These are phyloP conservation scores for Carassius auratus DNA, from an alignment of 2,113 vertebrate genomes.

Conservation along the genomic window DNA sequence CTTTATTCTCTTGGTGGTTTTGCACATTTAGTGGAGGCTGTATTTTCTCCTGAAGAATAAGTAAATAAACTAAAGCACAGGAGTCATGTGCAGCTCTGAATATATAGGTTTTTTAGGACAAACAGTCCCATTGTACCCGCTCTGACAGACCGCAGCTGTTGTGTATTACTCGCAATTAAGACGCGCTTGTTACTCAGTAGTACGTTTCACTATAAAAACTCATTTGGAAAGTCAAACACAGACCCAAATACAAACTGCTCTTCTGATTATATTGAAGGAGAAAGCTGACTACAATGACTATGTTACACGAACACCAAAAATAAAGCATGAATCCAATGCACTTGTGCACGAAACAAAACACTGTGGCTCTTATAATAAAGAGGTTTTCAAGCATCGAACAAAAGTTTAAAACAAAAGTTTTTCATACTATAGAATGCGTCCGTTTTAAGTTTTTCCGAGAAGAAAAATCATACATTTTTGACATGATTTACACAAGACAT, in stretches of 20 bases:
- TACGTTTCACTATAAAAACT: slow-evolving; percentile 15
- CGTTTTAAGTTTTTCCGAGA: too few relatives aligned
- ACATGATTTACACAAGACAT: too few relatives aligned
- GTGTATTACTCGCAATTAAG: slow-evolving; percentile 22
- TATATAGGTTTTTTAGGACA: slow-evolving; percentile 14
- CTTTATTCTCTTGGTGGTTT: not conserved
- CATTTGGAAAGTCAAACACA: slow-evolving; percentile 25
- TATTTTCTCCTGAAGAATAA: not conserved
- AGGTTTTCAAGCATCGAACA: too few relatives aligned
- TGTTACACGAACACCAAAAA: not conserved
- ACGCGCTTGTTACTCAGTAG: not conserved
- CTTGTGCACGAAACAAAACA: not conserved
- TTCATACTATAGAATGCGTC: not conserved
- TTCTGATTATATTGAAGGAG: not conserved
- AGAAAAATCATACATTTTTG: too few relatives aligned
- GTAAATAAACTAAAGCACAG: slow-evolving; percentile 4
- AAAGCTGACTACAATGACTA: not conserved
- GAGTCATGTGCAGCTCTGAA: not conserved
- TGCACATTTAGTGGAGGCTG: not conserved
- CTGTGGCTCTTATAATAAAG: not conserved
- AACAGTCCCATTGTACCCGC: not conserved
- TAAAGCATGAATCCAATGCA: not conserved
- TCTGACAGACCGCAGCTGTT: slow-evolving; percentile 1
- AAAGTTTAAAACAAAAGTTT: too few relatives aligned
- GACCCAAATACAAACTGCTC: not conserved